Base-by-base conservation (phyloP, 2,888 invertebrate species). In the Protophormia terraenovae region DNA sequence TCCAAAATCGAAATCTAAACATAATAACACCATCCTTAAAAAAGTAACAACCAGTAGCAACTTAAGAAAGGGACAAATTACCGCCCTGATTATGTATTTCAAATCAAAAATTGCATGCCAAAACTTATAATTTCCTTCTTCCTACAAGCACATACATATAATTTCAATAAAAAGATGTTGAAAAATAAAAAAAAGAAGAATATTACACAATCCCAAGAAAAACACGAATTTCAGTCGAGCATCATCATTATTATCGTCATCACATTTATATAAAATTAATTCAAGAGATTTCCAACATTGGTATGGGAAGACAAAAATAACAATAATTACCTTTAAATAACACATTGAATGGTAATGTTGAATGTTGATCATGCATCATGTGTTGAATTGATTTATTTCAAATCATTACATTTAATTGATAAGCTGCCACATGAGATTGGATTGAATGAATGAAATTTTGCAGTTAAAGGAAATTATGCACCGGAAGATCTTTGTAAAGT, bases 41-140 rank as follows among this genome's bases (percentile, higher is more conserved):
- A n/a, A n/a, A n/a, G n/a, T n/a, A n/a, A 64, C 53, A 72, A 12
- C 76, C 82, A 83, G 82, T 83, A 83, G 82, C 82, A 72, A 50
- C 64, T 77, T 77, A 64, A 71, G 64, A 83, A 81, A 83, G 76
- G 71, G 82, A 83, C 82, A 83, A 77, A 77, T 58, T 72, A 58
- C 62, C 55, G 76, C 62, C 71, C 71, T 76, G 71, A 82, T 82
- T 82, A 55, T 71, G 45, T 55, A 83, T 83, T 83, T 83, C 55
- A 72, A 77, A 83, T 64, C 82, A 79, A n/a, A 85, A 85, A 85
- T 85, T 85, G 85, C 85, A 85, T 78, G 75, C 60, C 78, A 62
- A 79, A 67, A 60, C 69, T 79, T 82, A 85, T 85, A 85, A 85
- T 85, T 85, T 85, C 35, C 78, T 29, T 55, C 76, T 81, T 80